Conservation (phyloP, 1,140 invertebrate genomes). For the Gonatopus flavifemur region DNA sequence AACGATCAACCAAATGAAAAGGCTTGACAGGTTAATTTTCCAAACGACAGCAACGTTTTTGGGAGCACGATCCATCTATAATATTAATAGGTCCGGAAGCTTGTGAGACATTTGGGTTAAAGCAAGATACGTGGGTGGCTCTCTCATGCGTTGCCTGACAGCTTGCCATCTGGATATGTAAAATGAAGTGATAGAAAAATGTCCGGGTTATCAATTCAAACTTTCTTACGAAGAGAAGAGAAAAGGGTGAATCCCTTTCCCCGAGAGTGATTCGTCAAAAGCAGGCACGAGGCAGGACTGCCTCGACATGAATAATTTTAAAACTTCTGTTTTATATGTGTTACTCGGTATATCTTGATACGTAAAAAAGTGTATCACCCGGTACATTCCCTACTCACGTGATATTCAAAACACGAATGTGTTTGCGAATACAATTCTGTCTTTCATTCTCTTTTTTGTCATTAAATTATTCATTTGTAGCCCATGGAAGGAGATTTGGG, state of each 20-base stretch:
- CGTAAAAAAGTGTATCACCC: no score
- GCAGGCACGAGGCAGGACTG: background rate
- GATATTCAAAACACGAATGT: no score
- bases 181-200: background rate
- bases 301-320: no score
- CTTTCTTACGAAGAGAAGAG: background rate
- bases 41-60: background rate
- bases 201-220: background rate
- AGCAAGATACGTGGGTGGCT: conserved; percentile 4
- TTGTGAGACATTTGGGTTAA: conserved; percentile 8
- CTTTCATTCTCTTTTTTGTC: background rate
- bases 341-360: no score
- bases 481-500: no score
- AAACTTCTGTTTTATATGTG: no score
- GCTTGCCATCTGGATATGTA: conserved; percentile 1
- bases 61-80: conserved; percentile 5
- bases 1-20: no score
- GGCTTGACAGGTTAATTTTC: no score
- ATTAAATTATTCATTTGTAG: no score
- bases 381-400: no score
- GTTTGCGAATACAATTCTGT: no score
- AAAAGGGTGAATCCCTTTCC: background rate
- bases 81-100: conserved; percentile 14
- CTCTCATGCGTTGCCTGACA: conserved; percentile 2
- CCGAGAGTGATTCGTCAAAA: background rate